Evolutionary conservation across 2,888 invertebrate genomes (phyloP), one percentile per base, ranked within the genome.

Genomic region (Alviniconcha strummeri): DNA sequence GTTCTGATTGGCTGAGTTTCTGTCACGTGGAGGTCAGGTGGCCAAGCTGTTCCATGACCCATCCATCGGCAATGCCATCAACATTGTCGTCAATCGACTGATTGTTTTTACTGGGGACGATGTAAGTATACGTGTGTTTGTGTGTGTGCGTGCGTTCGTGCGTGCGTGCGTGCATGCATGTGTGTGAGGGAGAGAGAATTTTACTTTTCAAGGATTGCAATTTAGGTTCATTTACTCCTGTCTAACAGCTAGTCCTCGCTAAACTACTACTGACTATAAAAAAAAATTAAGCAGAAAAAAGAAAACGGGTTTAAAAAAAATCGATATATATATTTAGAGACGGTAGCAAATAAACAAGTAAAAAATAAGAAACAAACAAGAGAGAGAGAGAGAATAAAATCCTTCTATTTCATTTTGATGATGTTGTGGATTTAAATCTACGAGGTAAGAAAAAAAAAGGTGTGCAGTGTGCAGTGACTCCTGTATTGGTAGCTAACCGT

Each of bases 11-110:
- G 60, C 36, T 81, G 74, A 36, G 57, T 81, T 19, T 71, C 54
- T 74, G 83, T 82, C 87, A 83, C 84, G 86, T 90, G 87, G 88
- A 89, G 88, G 89, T 89, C 89, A 93, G 93, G 93, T 93, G 64
- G 92, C 92, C 78, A 90, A 91, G 82, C 88, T 93, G 77, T 93
- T 90, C 85, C 90, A 90, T 77, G 92, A 93, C 85, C 97, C 97
- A 11, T 97, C 96, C 86, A 97, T 98, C 89, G 98, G 98, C 79
- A 98, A 98, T 94, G 96, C 96, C 93, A 96, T 98, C 90, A 97
- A 97, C 93, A 96, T 98, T 84, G 96, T 97, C 54, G 96, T 98
- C 64, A 97, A 97, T 15, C 96, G 96, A 91, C 96, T 98, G 80
- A 96, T 97, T 87, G 95, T 97, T 54, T 95, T 97, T 84, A 96